Conservation (phyloP, 2,797 vertebrate genomes). For the Parotocinclus haroldoi region DNA sequence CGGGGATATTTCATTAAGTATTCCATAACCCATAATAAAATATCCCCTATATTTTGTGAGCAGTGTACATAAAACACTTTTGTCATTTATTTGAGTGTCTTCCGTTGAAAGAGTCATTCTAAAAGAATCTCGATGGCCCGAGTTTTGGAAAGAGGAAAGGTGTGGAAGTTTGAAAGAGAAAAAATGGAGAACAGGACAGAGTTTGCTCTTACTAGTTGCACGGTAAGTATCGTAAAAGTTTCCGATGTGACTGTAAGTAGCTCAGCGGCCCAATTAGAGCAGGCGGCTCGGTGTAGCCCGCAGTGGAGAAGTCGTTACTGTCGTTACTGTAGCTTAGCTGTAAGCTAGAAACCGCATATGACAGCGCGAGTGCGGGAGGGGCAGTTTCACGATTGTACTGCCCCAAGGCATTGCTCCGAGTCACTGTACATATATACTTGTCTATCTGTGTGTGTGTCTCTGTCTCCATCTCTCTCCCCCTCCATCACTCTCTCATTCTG, state of each 20-base stretch:
- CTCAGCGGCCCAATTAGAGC: conserved; percentile 33
- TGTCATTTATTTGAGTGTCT: too few species aligned
- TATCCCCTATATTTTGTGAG: too few species aligned
- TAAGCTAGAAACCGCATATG: conserved; percentile 63
- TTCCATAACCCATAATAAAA: too few species aligned
- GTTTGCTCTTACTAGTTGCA: conserved; percentile 4
- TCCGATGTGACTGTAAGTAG: conserved; percentile 32
- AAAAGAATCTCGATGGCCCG: too few species aligned
- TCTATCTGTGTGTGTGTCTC: conserved; percentile 38
- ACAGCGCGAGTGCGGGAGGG: conserved; percentile 49
- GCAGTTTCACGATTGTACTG: conserved; percentile 71
- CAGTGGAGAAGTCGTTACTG: conserved; percentile 55
- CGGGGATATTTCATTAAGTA: too few species aligned
- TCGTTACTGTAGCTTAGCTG: conserved; percentile 56
- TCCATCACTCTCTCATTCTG: conserved; percentile 63
- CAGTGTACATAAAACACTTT: too few species aligned
- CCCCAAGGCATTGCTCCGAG: conserved; percentile 85
- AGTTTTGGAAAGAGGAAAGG: too few species aligned
- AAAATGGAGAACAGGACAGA: background rate
- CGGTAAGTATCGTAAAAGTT: conserved; percentile 27
- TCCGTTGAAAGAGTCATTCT: too few species aligned
- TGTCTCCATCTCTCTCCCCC: conserved; percentile 53
- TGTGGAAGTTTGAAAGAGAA: background rate
- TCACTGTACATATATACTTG: conserved; percentile 86
- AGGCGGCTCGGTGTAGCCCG: conserved; percentile 54